Evolutionary conservation across 1,140 invertebrate genomes (phyloP), one percentile per base, ranked within the genome.

Genomic region (Steinernema feltiae): DNA sequence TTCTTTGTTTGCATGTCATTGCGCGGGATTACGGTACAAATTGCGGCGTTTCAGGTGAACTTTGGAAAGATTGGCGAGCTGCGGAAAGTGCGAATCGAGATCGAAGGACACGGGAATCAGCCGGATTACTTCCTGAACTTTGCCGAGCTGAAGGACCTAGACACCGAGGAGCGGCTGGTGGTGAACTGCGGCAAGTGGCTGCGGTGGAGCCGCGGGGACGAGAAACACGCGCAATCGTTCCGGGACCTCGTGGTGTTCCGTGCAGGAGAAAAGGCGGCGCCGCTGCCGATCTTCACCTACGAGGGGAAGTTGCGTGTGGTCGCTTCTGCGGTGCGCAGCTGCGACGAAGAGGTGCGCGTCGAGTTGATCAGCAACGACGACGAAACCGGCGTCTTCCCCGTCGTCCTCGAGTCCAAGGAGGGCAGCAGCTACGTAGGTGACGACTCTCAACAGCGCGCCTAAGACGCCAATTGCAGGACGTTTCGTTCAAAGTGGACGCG

Each of bases 1-100:
- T 63, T 27, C 53, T 63, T 3, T n/a, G 53, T 27, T 63, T 27
- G 24, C 24, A 27, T 27, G 15, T 3, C 53, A 15, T 12, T 63
- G 53, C 15, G 2, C 12, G 53, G 53, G 53, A 17, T 41, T 41
- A 21, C 12, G 53, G 24, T 27, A 15, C 53, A 15, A 27, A 63
- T 31, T 31, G 0, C 18, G 18, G 18, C 24, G 12, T 30, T 75
- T 73, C 78, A 80, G 79, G 31, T 80, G 18, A 73, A 78, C 29
- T 80, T 80, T 32, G 79, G 79, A 24, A 72, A 48, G 17, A 79
- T 80, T n/a, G 79, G 79, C 35, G 69, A 75, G 31, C 32, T 80
- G 32, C 15, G 30, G 24, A 80, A 80, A 63, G 71, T 80, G 30
- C 78, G 79, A 17, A 41, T 80, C 1, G 79, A 80, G 53, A 73